Base-by-base conservation (phyloP, 2,113 vertebrate species). In the Lepisosteus osseus region DNA sequence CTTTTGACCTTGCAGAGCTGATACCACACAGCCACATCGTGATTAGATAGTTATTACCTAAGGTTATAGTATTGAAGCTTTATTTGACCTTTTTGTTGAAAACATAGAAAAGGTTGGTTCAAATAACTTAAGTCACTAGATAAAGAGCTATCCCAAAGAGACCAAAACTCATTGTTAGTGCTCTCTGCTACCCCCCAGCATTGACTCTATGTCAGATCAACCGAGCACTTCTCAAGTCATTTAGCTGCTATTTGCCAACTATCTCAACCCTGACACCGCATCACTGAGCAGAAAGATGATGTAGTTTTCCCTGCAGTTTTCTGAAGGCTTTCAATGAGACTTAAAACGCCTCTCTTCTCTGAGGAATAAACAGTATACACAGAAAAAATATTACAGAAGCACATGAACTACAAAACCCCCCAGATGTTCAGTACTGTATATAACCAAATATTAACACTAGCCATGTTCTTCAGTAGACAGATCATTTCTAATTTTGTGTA, bases 211-310 rank as follows among this genome's bases (percentile, higher is more conserved):
- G 65, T 73, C 61, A 73, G 72, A 73, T 73, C 65, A 44, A 68
- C 72, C 56, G 56, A 73, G 56, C 65, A 54, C 56, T 56, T 73
- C 72, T 73, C 71, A 59, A 68, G 65, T 68, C 56, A 61, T 67
- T 62, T 62, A 40, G 57, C 65, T 68, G 72, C 67, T 56, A 68
- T 68, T 56, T 68, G 72, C 72, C 65, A 62, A 57, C 44, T 62
- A 62, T 56, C 65, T 62, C 56, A 51, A 66, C 55, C 65, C 59
- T 57, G 55, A 62, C 29, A 43, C 17, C 29, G 65, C 72, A 61
- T 73, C 72, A 67, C 54, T 68, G 65, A 73, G 45, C 72, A 61
- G 54, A 43, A 56, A 73, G 72, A 68, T 62, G 65, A 68, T 73
- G 57, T 67, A 8, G 72, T 43, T 57, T 62, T 73, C 55, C 72